Evolutionary conservation across 2,113 vertebrate species (phyloP).

Genomic region (Loxodonta africana): DNA sequence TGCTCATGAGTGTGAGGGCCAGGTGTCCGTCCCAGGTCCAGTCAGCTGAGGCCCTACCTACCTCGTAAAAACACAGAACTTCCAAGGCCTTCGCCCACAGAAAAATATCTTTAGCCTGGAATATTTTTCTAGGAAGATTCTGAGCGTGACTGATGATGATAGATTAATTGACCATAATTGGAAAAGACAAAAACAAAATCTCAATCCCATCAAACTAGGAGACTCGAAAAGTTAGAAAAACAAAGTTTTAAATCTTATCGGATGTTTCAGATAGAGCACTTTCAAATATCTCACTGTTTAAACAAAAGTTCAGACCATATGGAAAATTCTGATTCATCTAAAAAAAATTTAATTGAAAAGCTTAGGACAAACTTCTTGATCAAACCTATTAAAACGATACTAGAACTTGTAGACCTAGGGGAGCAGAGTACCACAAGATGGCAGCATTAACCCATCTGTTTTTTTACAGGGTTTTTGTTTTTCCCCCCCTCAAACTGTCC

Average conservation of each 20-base stretch:
- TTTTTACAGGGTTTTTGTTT: neutral
- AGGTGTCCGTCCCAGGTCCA: neutral
- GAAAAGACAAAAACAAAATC: neutral
- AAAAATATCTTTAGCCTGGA: neutral
- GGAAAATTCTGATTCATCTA: slow-evolving; percentile 29
- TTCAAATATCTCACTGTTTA: slow-evolving; percentile 36
- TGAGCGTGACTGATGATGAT: neutral
- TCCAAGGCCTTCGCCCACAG: neutral
- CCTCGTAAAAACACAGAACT: neutral
- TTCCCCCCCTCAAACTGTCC: neutral
- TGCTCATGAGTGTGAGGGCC: neutral
- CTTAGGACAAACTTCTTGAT: neutral
- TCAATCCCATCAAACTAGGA: slow-evolving; percentile 31
- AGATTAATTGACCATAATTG: neutral
- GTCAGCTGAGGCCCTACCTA: neutral
- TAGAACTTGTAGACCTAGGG: neutral
- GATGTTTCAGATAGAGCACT: neutral
- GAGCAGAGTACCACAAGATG: slow-evolving; percentile 71
- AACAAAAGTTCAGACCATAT: neutral
- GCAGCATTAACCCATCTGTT: slow-evolving; percentile 54
- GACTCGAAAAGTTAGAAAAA: slow-evolving; percentile 37
- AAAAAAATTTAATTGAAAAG: neutral
- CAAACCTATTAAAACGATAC: neutral
- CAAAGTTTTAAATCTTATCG: neutral
- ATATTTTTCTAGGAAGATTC: neutral